phyloP scores from a whole-genome alignment of 2,113 vertebrate genomes.

The Mus spicilegus region DNA sequence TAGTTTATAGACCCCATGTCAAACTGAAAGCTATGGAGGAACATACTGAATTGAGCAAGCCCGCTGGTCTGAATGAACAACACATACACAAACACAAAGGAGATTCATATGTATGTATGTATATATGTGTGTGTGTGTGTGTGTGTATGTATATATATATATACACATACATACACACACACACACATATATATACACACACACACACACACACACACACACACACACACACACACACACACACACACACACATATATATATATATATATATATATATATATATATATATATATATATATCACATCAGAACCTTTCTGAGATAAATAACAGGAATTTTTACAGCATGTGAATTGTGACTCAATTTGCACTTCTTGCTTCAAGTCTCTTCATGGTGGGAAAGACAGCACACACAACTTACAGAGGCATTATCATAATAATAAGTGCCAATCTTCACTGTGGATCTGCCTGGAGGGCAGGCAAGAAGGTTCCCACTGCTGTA shows the following conservation, averaged over 20 bases:
- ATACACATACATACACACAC: no score
- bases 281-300: background rate
- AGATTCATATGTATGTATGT: background rate
- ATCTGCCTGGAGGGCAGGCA: background rate
- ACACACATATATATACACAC: no score
- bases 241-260: no score
- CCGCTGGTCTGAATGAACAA: background rate
- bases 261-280: no score
- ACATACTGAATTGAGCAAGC: background rate
- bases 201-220: no score
- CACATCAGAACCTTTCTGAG: background rate
- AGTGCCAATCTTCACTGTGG: background rate
- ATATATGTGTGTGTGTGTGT: background rate
- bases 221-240: no score
- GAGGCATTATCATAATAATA: background rate
- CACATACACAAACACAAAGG: background rate
- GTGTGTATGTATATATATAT: background rate
- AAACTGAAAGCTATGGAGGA: background rate
- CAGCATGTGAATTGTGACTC: conserved; percentile 51
- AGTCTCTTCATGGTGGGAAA: conserved; percentile 14
- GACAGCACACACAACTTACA: background rate
- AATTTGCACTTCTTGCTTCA: conserved; percentile 7
- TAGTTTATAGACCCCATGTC: background rate
- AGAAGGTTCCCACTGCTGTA: background rate
- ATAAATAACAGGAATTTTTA: conserved; percentile 48